These are phyloP conservation scores for Apis dorsata DNA, from an alignment of 1,140 invertebrate species.

Conservation along the genomic window DNA sequence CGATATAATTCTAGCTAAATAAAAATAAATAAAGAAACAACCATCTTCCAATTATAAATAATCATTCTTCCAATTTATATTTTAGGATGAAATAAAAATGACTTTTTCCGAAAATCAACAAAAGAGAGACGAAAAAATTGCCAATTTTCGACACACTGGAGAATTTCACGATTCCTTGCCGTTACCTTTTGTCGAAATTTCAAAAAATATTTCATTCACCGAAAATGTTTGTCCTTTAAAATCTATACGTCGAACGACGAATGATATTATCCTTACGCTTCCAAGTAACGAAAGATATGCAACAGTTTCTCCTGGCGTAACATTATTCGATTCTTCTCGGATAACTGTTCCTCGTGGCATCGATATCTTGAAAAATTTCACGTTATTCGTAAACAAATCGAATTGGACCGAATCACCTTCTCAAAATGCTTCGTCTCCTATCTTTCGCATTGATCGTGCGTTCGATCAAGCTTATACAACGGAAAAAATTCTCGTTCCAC, in stretches of 20 bases:
- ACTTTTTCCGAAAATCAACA: slow-evolving; percentile 61
- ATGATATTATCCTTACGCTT: background rate
- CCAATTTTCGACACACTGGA: slow-evolving; percentile 70
- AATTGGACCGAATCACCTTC: background rate
- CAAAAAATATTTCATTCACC: background rate
- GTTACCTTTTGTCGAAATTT: slow-evolving; percentile 62
- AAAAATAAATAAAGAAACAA: too few relatives aligned
- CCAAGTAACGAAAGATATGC: background rate
- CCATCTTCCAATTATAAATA: too few relatives aligned
- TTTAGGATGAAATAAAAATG: background rate
- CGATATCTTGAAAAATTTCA: background rate
- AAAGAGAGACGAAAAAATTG: slow-evolving; percentile 61
- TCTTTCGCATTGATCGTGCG: background rate
- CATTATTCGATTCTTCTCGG: background rate
- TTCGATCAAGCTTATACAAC: background rate
- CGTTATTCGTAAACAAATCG: background rate
- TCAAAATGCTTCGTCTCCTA: background rate
- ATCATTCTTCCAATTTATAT: background rate
- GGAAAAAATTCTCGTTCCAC: background rate
- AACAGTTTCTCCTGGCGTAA: too few relatives aligned
- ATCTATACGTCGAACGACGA: too few relatives aligned
- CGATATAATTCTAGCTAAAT: too few relatives aligned
- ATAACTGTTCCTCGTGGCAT: background rate
- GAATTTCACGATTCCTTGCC: slow-evolving; percentile 77
- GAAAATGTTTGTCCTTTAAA: background rate